Base-by-base conservation (phyloP, 2,888 invertebrate genomes). In the Eustalomyia histrio region DNA sequence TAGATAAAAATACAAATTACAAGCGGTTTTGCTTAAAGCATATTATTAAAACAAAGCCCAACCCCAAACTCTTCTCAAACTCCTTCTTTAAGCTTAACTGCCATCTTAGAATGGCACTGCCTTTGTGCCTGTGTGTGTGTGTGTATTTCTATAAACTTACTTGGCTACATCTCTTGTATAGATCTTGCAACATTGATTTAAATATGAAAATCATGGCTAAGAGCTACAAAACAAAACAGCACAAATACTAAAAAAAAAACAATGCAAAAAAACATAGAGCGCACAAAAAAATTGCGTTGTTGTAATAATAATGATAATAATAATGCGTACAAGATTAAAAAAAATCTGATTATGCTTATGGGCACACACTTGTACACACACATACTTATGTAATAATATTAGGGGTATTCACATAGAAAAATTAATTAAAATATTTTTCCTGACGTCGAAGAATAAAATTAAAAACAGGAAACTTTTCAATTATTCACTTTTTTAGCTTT, bases 251-350 rank as follows among this genome's bases (percentile, higher is more conserved):
- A 64, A 71, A 72, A 50, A 72, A 64, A 71, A 72, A 78, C 65
- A 65, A 65, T 72, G 53, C 71, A 1, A 16, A 58, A 16, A 58
- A 67, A 47, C n/a, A 61, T 10, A 55, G 47, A 72, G 63, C 58
- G 7, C 16, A 63, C 16, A 72, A 71, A 68, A 35, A 33, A 67
- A 67, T 74, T 81, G 79, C 80, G 80, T 82, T 83, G 71, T 79
- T 82, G 79, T 83, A 83, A 83, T 83, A 83, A 84, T 83, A 83
- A 84, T 84, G 82, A 83, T 84, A 83, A 83, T 85, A 81, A 85
- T 84, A 84, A 84, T 85, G 85, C 85, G 85, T 84, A 84, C 84
- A 84, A 83, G 82, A 84, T 85, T 83, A 78, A 80, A 83, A 76
- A 79, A 78, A 84, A 75, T 81, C 78, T 75, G 84, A 85, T 83